Evolutionary conservation across 2,113 vertebrate genomes (phyloP).

Genomic region (Tychaedon coryphoeus): DNA sequence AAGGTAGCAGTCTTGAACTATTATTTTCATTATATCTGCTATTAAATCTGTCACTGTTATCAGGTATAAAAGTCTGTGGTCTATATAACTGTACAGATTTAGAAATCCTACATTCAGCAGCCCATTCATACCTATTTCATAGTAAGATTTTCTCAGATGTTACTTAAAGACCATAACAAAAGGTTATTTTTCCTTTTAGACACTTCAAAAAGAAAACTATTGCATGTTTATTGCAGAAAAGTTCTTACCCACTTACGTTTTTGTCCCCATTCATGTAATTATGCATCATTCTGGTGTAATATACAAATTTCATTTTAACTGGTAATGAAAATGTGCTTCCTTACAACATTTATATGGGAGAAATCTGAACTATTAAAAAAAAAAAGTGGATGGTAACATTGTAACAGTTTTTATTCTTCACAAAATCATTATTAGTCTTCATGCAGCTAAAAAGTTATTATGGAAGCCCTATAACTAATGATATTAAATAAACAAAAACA

Average conservation of each 20-base stretch:
- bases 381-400: not conserved
- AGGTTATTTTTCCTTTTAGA: not conserved
- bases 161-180: not conserved
- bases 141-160: not conserved
- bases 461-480: not conserved
- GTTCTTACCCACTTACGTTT: not conserved
- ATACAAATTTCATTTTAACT: not conserved
- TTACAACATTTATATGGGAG: not conserved
- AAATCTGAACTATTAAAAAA: not conserved
- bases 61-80: not conserved
- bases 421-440: not conserved
- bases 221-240: not conserved
- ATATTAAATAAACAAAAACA: not conserved
- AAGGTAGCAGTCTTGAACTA: not conserved
- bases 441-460: not conserved
- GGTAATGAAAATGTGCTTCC: not conserved
- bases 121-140: not conserved
- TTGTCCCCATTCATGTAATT: not conserved
- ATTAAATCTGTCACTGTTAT: not conserved
- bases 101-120: not conserved
- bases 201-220: not conserved
- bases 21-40: not conserved
- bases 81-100: not conserved
- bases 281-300: not conserved
- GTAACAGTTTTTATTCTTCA: not conserved